Evolutionary conservation across 2,888 invertebrate species (phyloP), one percentile per base, ranked within the genome.

Genomic region (Drosophila demipolita): DNA sequence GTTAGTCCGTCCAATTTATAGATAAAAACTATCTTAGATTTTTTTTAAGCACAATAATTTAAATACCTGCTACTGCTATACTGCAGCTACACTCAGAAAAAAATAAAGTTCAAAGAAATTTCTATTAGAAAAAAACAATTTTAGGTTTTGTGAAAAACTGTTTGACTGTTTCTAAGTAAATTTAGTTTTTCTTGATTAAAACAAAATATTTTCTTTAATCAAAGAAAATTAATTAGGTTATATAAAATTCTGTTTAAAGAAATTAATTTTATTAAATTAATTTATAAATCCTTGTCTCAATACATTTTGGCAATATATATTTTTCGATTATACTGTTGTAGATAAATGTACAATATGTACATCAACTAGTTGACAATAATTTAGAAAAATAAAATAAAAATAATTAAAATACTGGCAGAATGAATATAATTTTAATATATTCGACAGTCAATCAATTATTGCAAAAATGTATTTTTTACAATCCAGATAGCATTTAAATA

Each of bases 1-100:
- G 90, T 90, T 54, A 81, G 90, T 72, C 23, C 3, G 11, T 7
- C 23, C 20, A 23, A 29, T 45, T 23, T n/a, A 11, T 17, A 20
- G 12, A 9, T 12, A 9, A 11, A 15, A 35, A 3, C 33, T 23
- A 15, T 26, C 26, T 26, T 12, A 3, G 17, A 26, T 23, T n/a
- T 20, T 45, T 6, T 23, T 6, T 17, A n/a, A 9, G 1, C 23
- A 54, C 5, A 20, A 35, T 38, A 12, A 42, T 3, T 20, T 20
- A 20, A 5, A 20, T 1, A 1, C 20, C 6, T 6, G 20, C 42
- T 20, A 3, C 7, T 45, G 45, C 20, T 20, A 1, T 7, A 0
- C 23, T 23, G 45, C 45, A 45, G 15, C 23, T 45, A 45, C 45
- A 23, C 45, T 45, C 15, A 23, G 4, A 23, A 26, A 45, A 45